Conservation (phyloP, 2,888 invertebrate species). For the Drosophila formosana region DNA sequence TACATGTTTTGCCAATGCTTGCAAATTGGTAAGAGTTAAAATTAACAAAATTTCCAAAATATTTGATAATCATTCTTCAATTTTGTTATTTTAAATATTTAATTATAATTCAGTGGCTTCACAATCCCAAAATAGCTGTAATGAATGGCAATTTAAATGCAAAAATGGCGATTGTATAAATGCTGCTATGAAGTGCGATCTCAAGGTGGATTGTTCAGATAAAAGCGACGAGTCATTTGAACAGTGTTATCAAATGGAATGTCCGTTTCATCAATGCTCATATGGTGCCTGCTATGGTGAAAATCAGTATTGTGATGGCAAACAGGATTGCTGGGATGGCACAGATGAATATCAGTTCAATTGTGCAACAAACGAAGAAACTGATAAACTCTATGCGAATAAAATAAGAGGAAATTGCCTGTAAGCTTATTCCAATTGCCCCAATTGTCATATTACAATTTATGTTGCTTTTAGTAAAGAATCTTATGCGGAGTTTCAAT, state of each 20-base stretch:
- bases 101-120: slow-evolving; percentile 1
- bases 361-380: background rate
- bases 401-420: background rate
- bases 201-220: slow-evolving; percentile 26
- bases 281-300: slow-evolving; percentile 33
- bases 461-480: background rate
- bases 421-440: background rate
- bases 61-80: background rate
- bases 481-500: slow-evolving; percentile 6
- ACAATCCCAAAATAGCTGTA: background rate
- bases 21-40: slow-evolving; percentile 10
- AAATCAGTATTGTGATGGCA: slow-evolving; percentile 13
- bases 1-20: slow-evolving; percentile 9
- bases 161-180: slow-evolving; percentile 19
- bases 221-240: slow-evolving; percentile 43
- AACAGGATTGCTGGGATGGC: slow-evolving; percentile 35
- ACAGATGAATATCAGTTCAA: slow-evolving; percentile 30
- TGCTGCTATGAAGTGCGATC: slow-evolving; percentile 17
- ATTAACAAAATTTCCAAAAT: background rate
- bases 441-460: background rate
- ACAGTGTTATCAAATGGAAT: slow-evolving; percentile 18
- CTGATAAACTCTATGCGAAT: background rate
- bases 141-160: slow-evolving; percentile 24
- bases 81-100: background rate
- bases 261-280: slow-evolving; percentile 6